Conservation (phyloP, 2,113 vertebrate genomes). For the Ailurus styani region DNA sequence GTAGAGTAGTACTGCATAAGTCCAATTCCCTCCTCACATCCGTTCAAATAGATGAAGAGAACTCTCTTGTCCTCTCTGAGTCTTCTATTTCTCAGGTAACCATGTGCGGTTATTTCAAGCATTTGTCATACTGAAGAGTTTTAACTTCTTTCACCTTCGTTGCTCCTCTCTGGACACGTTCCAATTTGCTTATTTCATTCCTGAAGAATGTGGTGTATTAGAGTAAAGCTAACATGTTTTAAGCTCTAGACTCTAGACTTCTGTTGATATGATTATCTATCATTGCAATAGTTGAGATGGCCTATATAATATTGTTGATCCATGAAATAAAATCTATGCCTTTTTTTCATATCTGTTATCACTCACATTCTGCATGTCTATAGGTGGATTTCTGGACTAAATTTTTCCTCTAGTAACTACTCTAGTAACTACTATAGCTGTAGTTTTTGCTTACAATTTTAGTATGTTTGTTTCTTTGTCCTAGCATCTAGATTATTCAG, state of each 20-base stretch:
- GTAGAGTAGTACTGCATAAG: neutral
- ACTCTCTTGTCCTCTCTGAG: too few relatives aligned
- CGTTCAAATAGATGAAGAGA: neutral
- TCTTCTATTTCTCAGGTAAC: neutral
- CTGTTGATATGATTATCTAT: neutral
- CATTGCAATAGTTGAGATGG: neutral
- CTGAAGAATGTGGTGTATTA: neutral
- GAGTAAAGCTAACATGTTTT: neutral
- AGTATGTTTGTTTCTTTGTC: neutral
- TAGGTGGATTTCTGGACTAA: neutral
- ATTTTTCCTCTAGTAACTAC: neutral
- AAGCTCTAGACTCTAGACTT: neutral
- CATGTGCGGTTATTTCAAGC: neutral
- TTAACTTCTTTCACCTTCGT: neutral
- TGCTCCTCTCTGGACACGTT: neutral
- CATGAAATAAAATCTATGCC: neutral
- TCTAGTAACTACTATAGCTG: neutral
- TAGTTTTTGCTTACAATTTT: neutral
- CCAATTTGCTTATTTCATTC: neutral
- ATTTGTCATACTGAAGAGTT: neutral
- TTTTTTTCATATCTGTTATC: neutral
- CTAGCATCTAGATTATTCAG: neutral
- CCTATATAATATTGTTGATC: neutral
- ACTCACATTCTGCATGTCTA: neutral
- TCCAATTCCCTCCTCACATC: neutral